Conservation (phyloP, 2,113 vertebrate genomes). For the Toxotes chatareus region DNA sequence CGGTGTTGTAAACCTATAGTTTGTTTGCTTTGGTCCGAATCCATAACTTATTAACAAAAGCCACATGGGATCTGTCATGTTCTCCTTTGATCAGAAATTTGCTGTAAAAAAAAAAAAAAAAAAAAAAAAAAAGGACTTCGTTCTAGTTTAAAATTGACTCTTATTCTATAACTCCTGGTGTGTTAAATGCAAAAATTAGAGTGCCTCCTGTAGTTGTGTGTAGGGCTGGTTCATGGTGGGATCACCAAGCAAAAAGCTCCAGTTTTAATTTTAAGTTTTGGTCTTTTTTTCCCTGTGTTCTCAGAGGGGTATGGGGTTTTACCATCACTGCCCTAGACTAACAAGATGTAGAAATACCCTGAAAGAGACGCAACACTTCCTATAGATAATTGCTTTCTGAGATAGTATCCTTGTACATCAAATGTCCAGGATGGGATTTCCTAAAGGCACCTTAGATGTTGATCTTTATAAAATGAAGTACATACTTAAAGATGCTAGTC, state of each 20-base stretch:
- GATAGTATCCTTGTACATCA: conserved; percentile 28
- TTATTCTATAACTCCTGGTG: conserved; percentile 30
- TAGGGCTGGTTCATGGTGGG: conserved; percentile 36
- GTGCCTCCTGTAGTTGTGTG: conserved; percentile 62
- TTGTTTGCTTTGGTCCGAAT: conserved; percentile 33
- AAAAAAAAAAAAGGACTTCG: not conserved
- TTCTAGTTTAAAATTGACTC: conserved; percentile 21
- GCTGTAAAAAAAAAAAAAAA: not conserved
- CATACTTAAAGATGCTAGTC: conserved; percentile 28
- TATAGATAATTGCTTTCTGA: conserved; percentile 52
- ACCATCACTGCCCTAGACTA: conserved; percentile 34
- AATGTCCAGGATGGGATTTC: conserved; percentile 66
- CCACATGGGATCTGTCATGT: conserved; percentile 24
- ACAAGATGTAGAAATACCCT: conserved; percentile 37
- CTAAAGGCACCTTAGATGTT: conserved; percentile 66
- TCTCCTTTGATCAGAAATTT: conserved; percentile 20
- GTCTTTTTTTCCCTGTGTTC: conserved; percentile 21
- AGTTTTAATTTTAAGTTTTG: conserved; percentile 41
- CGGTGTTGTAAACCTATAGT: not conserved
- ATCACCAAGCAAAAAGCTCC: conserved; percentile 43
- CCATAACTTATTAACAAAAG: conserved; percentile 60
- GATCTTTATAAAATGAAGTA: conserved; percentile 45
- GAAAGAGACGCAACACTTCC: conserved; percentile 46
- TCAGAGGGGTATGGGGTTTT: conserved; percentile 16
- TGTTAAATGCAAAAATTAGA: conserved; percentile 60